Base-by-base conservation (phyloP, 1,140 invertebrate genomes). In the Ceratosolen solmsi region DNA sequence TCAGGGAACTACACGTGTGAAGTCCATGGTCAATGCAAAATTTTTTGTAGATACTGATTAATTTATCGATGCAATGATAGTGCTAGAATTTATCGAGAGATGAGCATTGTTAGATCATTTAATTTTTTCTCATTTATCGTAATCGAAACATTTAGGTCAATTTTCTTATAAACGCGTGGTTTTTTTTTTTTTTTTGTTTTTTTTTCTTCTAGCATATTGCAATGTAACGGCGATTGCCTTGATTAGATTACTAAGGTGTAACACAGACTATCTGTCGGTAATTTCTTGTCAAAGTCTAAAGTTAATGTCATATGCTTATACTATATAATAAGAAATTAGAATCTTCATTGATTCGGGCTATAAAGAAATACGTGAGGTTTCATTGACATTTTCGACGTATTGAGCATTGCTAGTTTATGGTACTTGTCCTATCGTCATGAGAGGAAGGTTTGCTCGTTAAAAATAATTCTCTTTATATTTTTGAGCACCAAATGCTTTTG, bases 1-100 rank as follows among this genome's bases (percentile, higher is more conserved):
- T 91, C 90, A 90, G 89, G 89, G 90, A 90, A 91, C 87, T 85
- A 77, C 71, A 75, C 68, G 74, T 84, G 27, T 82, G 84, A 22
- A 79, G 75, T 82, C 63, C 68, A 82, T 78, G 71, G 27, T 51
- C 56, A 73, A 78, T 82, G 54, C 72, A 82, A 82, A 82, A 82
- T 78, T 41, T 49, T 25, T 73, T 78, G 68, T 78, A 78, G 75
- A 82, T 78, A 82, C 22, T 78, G 65, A n/a, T 82, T 82, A 78
- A 49, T 65, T 65, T 82, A 33, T 72, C 38, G 25, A 77, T 68
- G 41, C 30, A 74, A 68, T 51, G 38, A 74, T 60, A 82, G 75
- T 20, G 51, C 75, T 22, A 22, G 36, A 56, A 77, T 15, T 71
- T 71, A 30, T 8, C 51, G 54, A 71, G 58, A 51, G 46, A 78